These are phyloP conservation scores for Taenioides sp. DNA, from an alignment of 2,797 vertebrate species.

Conservation along the genomic window DNA sequence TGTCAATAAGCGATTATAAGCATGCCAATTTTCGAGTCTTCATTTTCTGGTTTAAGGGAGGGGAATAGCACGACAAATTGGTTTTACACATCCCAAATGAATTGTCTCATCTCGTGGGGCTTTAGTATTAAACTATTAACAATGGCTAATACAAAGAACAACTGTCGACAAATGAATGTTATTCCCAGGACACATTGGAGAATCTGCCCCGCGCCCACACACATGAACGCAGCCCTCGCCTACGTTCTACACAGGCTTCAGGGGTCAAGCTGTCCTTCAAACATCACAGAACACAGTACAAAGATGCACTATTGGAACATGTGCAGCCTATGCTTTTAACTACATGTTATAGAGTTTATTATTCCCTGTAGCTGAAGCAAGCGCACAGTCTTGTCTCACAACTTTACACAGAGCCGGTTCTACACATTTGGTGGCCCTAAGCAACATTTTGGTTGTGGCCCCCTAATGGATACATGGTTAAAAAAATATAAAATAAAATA, in stretches of 20 bases:
- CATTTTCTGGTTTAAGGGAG: constrained; percentile 18
- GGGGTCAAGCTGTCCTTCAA: constrained; percentile 22
- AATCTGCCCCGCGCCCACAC: constrained; percentile 44
- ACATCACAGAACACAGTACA: constrained; percentile 2
- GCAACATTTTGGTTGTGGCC: too few relatives aligned
- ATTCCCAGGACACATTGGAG: constrained; percentile 44
- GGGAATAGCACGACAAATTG: constrained; percentile 4
- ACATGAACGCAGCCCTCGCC: constrained; percentile 26
- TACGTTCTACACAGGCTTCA: constrained; percentile 35
- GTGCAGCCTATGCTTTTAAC: not conserved
- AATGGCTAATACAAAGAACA: constrained; percentile 37
- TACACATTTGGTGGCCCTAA: too few relatives aligned
- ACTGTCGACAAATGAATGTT: constrained; percentile 43
- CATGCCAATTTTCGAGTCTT: not conserved
- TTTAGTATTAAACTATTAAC: constrained; percentile 47
- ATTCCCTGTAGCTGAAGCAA: not conserved
- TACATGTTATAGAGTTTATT: not conserved
- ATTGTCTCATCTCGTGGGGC: constrained; percentile 28
- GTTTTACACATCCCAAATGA: constrained; percentile 35
- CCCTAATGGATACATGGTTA: too few relatives aligned
- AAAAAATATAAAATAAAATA: too few relatives aligned
- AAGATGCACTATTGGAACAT: not conserved
- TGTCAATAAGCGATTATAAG: not conserved
- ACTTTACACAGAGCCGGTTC: too few relatives aligned
- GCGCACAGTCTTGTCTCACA: too few relatives aligned